Evolutionary conservation across 2,797 vertebrate genomes (phyloP).

Genomic region (Geotrypetes seraphini): DNA sequence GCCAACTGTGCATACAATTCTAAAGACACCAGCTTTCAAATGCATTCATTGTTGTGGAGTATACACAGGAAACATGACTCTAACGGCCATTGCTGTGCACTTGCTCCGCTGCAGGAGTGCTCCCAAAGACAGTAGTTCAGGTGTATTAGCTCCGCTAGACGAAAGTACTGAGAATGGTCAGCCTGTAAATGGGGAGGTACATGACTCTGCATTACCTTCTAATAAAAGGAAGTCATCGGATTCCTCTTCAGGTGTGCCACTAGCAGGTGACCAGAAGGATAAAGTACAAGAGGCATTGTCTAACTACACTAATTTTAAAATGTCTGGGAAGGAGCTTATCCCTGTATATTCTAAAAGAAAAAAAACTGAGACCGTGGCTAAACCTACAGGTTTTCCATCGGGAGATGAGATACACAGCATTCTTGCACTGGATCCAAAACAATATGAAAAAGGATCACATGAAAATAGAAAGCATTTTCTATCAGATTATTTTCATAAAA

Average conservation of each 20-base stretch:
- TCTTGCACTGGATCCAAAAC: slow-evolving; percentile 65
- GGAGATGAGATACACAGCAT: slow-evolving; percentile 40
- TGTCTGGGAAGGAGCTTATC: slow-evolving; percentile 46
- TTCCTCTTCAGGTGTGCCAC: slow-evolving; percentile 1
- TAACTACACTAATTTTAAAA: neutral
- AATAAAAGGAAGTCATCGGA: slow-evolving; percentile 46
- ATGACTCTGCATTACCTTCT: slow-evolving; percentile 5
- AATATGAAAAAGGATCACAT: slow-evolving; percentile 44
- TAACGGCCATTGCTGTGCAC: slow-evolving; percentile 85
- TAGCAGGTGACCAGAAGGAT: slow-evolving; percentile 29
- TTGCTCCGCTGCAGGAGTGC: slow-evolving; percentile 82
- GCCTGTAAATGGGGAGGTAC: slow-evolving; percentile 31
- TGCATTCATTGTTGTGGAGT: slow-evolving; percentile 95
- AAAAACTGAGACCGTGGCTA: slow-evolving; percentile 45
- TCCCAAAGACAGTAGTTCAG: slow-evolving; percentile 60
- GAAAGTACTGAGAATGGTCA: slow-evolving; percentile 32
- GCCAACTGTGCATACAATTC: slow-evolving; percentile 84
- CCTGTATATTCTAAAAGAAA: slow-evolving; percentile 59
- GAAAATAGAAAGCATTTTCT: slow-evolving; percentile 80
- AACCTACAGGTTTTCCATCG: slow-evolving; percentile 14
- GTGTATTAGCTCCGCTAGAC: slow-evolving; percentile 31
- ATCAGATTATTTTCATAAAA: slow-evolving; percentile 78
- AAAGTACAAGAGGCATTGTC: slow-evolving; percentile 20
- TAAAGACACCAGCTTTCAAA: slow-evolving; percentile 89
- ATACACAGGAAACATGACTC: slow-evolving; percentile 88